Evolutionary conservation across 2,888 invertebrate species (phyloP), one percentile per base, ranked within the genome.

Genomic region (Buathra laborator): DNA sequence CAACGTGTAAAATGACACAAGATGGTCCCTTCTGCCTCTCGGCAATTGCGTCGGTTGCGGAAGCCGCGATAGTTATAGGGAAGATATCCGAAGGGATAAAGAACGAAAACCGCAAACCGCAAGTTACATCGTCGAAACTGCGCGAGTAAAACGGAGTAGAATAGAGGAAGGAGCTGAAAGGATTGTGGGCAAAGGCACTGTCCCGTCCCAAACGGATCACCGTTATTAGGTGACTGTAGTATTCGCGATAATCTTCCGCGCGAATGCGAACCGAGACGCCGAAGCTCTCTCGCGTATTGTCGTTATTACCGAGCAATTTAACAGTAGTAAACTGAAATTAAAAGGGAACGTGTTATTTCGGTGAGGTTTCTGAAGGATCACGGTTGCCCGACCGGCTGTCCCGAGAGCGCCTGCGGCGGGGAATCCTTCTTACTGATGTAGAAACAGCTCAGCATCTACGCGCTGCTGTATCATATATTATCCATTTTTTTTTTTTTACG

Each of bases 271-370:
- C 12, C 51, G 75, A 84, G 75, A 70, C 59, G 79, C 44, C 76
- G 83, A 78, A 78, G 85, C 79, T 75, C 80, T 79, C 67, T 81
- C 86, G 87, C 89, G 88, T 89, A 88, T 89, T 90, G 89, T 92
- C 89, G 87, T 91, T 93, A 93, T 91, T 91, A 88, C 88, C 81
- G 87, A 86, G 90, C 90, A 92, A 92, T 93, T 93, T 93, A 92
- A 93, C 93, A 92, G 92, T 92, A 90, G 92, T 93, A 91, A 92
- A 91, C 90, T 90, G 90, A 92, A 92, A 92, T 93, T 92, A 92
- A 90, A 91, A 88, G 88, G 87, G 84, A 92, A 91, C 91, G 89
- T 92, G 90, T 90, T 90, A 91, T 90, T 92, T 91, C 86, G 80
- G 32, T 24, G 56, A 4, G 46, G 67, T 44, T 44, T 53, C 56